These are phyloP conservation scores for Periophthalmus modestus DNA, from an alignment of 2,113 vertebrate genomes.

Conservation along the genomic window DNA sequence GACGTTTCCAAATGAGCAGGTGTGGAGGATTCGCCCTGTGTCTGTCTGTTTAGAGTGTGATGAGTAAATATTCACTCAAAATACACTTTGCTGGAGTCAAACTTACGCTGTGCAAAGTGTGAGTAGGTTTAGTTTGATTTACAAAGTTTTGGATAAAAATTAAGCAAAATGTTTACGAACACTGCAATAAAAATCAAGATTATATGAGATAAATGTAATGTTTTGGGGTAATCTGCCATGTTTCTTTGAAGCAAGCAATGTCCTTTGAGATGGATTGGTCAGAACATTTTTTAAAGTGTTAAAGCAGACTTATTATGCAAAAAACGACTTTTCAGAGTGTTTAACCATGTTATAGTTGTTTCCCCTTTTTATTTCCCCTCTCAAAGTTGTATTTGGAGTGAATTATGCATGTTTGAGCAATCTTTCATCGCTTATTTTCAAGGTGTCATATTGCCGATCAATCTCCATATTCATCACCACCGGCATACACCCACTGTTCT, in stretches of 20 bases:
- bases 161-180: not conserved
- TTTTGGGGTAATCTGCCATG: not conserved
- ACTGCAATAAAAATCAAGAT: not conserved
- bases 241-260: not conserved
- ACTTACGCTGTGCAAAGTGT: not conserved
- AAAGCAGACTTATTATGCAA: no score
- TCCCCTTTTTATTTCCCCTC: no score
- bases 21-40: conserved; percentile 11
- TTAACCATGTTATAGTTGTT: no score
- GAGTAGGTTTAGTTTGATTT: not conserved
- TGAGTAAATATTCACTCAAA: conserved; percentile 32
- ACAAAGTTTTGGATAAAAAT: not conserved
- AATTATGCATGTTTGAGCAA: no score
- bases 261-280: no score
- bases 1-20: conserved; percentile 27
- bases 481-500: no score
- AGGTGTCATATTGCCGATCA: no score
- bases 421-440: no score
- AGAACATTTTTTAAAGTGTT: no score
- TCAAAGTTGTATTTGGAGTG: no score
- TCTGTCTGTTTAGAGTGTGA: conserved; percentile 9
- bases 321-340: no score
- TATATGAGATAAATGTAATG: not conserved
- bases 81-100: conserved; percentile 5
- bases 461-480: no score